Evolutionary conservation across 92 coral and sea anemone genomes (phyloP).

Genomic region (Muricea muricata): DNA sequence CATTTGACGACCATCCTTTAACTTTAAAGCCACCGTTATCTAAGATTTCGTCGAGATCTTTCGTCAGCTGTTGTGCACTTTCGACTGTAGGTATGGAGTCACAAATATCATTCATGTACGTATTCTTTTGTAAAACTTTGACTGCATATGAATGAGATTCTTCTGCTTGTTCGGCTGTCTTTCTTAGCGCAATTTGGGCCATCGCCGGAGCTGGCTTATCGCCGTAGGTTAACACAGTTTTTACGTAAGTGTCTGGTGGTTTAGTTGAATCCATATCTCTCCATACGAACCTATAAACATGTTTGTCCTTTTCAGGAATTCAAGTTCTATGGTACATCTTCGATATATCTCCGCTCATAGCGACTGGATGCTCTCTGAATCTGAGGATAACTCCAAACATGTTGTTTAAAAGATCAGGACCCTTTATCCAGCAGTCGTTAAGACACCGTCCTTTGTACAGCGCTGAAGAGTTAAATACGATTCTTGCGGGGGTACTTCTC

Average conservation of each 20-base stretch:
- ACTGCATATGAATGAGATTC: constrained; percentile 58
- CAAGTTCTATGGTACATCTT: constrained; percentile 63
- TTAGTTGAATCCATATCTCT: constrained; percentile 56
- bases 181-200: constrained; percentile 70
- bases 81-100: constrained; percentile 61
- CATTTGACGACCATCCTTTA: constrained; percentile 63
- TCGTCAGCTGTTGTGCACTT: constrained; percentile 63
- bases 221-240: constrained; percentile 45
- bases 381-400: constrained; percentile 57
- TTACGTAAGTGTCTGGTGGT: constrained; percentile 62
- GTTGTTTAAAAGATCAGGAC: constrained; percentile 59
- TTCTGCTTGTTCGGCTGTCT: constrained; percentile 60
- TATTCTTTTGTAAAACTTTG: constrained; percentile 58
- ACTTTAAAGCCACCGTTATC: constrained; percentile 71
- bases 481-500: constrained; percentile 65
- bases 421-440: constrained; percentile 70
- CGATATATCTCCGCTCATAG: constrained; percentile 64
- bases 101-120: constrained; percentile 74
- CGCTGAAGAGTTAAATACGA: constrained; percentile 67
- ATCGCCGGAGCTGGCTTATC: constrained; percentile 66
- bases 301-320: constrained; percentile 65
- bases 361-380: constrained; percentile 65
- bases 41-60: constrained; percentile 56
- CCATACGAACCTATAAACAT: constrained; percentile 69
- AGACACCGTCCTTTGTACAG: constrained; percentile 64